Conservation (phyloP, 53 echinoderm and acorn worm species). For the Patiria pectinifera region DNA sequence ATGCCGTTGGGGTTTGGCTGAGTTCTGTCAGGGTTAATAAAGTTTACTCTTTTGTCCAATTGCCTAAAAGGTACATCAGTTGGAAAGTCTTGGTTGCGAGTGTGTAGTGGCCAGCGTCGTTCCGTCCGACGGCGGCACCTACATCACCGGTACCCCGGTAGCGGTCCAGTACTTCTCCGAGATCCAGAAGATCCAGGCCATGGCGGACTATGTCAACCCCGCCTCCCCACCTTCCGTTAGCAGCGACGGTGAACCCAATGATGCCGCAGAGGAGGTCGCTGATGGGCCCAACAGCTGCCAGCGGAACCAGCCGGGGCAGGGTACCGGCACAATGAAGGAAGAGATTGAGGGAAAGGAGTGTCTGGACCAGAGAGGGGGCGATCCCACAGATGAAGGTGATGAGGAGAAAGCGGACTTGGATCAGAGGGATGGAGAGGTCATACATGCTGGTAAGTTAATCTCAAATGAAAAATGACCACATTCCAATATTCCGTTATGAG, state of each 20-base stretch:
- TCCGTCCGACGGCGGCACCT: slow-evolving; percentile 79
- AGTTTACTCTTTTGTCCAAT: not conserved
- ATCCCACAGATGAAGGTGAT: slow-evolving; percentile 9
- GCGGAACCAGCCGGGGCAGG: slow-evolving; percentile 44
- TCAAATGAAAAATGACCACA: not conserved
- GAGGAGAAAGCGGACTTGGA: slow-evolving; percentile 60
- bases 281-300: not conserved
- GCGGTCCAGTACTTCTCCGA: slow-evolving; percentile 92
- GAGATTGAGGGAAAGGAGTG: slow-evolving; percentile 14
- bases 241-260: slow-evolving; percentile 44
- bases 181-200: slow-evolving; percentile 85
- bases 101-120: slow-evolving; percentile 84
- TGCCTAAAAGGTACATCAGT: slow-evolving; percentile 77
- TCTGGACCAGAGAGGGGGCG: slow-evolving; percentile 16
- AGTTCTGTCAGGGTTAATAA: too few relatives aligned
- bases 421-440: slow-evolving; percentile 63
- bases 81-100: slow-evolving; percentile 88
- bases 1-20: not conserved
- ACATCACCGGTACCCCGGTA: slow-evolving; percentile 88
- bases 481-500: not conserved
- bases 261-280: slow-evolving; percentile 33
- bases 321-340: not conserved
- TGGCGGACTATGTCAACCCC: slow-evolving; percentile 81
- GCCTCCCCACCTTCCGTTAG: slow-evolving; percentile 29
- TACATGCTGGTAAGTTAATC: slow-evolving; percentile 42